Evolutionary conservation across 2,888 invertebrate species (phyloP), one percentile per base, ranked within the genome.

Genomic region (Panopea generosa): DNA sequence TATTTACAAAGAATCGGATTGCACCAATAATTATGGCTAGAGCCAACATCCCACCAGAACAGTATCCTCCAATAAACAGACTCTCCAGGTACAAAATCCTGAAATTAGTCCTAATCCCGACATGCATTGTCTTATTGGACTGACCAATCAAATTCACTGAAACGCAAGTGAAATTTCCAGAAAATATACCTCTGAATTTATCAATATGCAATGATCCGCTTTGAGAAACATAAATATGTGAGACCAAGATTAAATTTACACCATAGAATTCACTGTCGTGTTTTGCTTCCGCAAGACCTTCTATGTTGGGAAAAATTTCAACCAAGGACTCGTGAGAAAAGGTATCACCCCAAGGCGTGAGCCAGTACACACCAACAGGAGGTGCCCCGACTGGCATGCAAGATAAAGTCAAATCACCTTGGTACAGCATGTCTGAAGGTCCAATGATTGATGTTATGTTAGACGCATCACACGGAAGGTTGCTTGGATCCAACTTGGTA

Each of bases 81-180:
- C 89, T 89, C 14, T 62, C 50, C 6, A 77, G 43, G 40, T 87
- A 83, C 0, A 80, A 55, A 1, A 55, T 14, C 6, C 67, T 47
- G 1, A 91, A 20, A 0, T 52, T 40, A 0, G 85, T 61, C 7
- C 55, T 55, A 1, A 89, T 71, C 2, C 53, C 43, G 0, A 91
- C 76, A 16, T 72, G 65, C 2, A 88, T 62, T 0, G 79, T 76
- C 11, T 66, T 52, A 2, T 84, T 81, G 6, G 56, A 65, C n/a
- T 77, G 79, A n/a, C 91, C 90, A 3, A 79, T 67, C 3, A 77
- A 70, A 63, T 87, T 90, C 9, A 87, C 40, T 2, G 86, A 85
- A 16, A 88, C 62, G 73, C 90, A 91, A 1, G 84, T 80, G 65
- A 82, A 90, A 18, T 84, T 81, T 0, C 90, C 91, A 7, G 82